Base-by-base conservation (phyloP, 2,113 vertebrate species). In the Ifrita kowaldi region DNA sequence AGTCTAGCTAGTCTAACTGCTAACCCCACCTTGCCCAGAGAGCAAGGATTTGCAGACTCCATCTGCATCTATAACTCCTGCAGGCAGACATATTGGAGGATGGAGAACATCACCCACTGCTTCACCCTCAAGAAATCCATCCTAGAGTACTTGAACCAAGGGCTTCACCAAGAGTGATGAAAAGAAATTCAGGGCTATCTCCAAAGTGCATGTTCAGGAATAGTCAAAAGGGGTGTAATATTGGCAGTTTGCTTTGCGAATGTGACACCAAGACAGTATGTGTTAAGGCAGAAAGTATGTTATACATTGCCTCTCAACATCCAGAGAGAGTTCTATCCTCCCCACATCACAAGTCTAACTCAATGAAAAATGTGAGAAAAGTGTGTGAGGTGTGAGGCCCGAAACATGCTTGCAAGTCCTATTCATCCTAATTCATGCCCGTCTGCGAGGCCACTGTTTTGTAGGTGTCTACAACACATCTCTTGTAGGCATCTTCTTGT, bases 361-460 rank as follows among this genome's bases (percentile, higher is more conserved):
- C 35, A 67, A 47, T 35, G 49, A 55, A 90, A 90, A 79, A 67
- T 35, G 50, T 52, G 59, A 87, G 33, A 83, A 85, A 74, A 67
- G 8, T 14, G 4, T 81, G 20, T 63, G 47, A 88, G 30, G 26
- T 53, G 35, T 50, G 59, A 85, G 75, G 70, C 59, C 23, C 5
- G 0, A 69, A 87, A 73, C 39, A 44, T 1, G 4, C 32, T 67
- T 84, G 23, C 28, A 63, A 90, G 47, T 57, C 52, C n/a, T 55
- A 9, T 55, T 69, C 4, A 2, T 63, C 49, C 27, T 30, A 84
- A 71, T 46, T 46, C 67, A 41, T 4, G n/a, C 1, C 0, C 1
- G 0, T 55, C 55, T 70, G 35, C 3, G 0, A 95, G 79, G 85
- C 74, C 82, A 80, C n/a, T 59, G 33, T n/a, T 85, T n/a, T 41